These are phyloP conservation scores for Archips xylosteana DNA, from an alignment of 2,888 invertebrate genomes.

Conservation along the genomic window DNA sequence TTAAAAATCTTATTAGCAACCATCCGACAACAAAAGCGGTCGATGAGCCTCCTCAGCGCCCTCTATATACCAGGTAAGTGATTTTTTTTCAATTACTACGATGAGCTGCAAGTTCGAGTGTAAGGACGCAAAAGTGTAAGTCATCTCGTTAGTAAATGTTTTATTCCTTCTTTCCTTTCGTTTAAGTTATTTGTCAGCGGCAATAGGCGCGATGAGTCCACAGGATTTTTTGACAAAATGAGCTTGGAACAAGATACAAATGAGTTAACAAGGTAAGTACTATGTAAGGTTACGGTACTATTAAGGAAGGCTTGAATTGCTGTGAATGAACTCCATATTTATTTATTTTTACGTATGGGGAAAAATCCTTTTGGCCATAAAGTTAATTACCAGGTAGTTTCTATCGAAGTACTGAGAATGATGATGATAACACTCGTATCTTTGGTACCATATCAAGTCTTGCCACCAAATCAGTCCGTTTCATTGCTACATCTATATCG, in stretches of 20 bases:
- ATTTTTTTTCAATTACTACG: slow-evolving; percentile 83
- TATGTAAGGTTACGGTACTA: too few species aligned
- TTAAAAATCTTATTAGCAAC: slow-evolving; percentile 85
- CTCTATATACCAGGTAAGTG: slow-evolving; percentile 83
- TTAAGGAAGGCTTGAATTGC: too few species aligned
- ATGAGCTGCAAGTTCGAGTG: slow-evolving; percentile 75
- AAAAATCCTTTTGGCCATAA: too few species aligned
- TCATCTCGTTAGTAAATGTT: slow-evolving; percentile 80
- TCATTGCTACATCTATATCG: not conserved
- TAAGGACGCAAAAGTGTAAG: slow-evolving; percentile 72
- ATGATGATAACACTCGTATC: too few species aligned
- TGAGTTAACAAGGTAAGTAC: not conserved
- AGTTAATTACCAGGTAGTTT: too few species aligned
- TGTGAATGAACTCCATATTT: too few species aligned
- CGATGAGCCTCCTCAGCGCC: slow-evolving; percentile 64
- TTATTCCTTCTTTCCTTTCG: slow-evolving; percentile 68
- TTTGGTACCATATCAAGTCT: too few species aligned
- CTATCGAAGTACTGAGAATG: too few species aligned
- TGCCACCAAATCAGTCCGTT: not conserved
- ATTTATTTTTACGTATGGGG: too few species aligned
- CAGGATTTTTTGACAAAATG: slow-evolving; percentile 46
- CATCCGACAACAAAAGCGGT: slow-evolving; percentile 74
- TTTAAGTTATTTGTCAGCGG: slow-evolving; percentile 61
- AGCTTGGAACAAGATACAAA: slow-evolving; percentile 6
- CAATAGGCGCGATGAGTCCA: slow-evolving; percentile 65